Evolutionary conservation across 2,113 vertebrate genomes (phyloP), one percentile per base, ranked within the genome.

Genomic region (Trachemys scripta): DNA sequence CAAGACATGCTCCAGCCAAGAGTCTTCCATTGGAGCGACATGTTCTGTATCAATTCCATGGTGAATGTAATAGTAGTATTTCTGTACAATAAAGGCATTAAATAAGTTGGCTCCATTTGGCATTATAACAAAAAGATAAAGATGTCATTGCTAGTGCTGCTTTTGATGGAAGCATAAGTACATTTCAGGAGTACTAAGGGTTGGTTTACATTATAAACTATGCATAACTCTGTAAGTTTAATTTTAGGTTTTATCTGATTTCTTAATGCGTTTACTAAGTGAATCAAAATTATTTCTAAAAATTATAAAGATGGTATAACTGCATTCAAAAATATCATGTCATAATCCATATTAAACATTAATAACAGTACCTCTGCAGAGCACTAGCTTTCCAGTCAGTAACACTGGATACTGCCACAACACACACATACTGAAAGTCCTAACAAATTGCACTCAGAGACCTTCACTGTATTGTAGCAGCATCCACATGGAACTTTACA

Each of bases 1-100:
- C 90, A 98, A 90, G 45, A 99, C 98, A 6, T 98, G 97, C 53
- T 98, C 91, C 53, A 99, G 95, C 98, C 98, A 99, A 1, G 98
- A 98, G 27, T 99, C 98, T 65, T 98, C 98, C 98, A 99, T 96
- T 17, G 98, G 97, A 69, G 98, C 97, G 94, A 99, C 97, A 2
- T 99, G 96, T 49, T 98, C 96, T 1, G 97, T 98, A 92, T 99
- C 98, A 59, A 99, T 98, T 85, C 99, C 99, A 25, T 98, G 98
- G 86, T 97, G 96, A 93, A 99, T 99, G 84, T 99, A 99, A 90
- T 98, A 98, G 82, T 98, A 98, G 94, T 98, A 99, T 90, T 96
- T 98, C 99, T 99, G 95, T 8, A 90, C 42, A 84, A 82, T 86
- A 53, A 80, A 90, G 72, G 72, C 6, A 12, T 2, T 38, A 75